Base-by-base conservation (phyloP, 2,113 vertebrate genomes). In the Sinocyclocheilus grahami region DNA sequence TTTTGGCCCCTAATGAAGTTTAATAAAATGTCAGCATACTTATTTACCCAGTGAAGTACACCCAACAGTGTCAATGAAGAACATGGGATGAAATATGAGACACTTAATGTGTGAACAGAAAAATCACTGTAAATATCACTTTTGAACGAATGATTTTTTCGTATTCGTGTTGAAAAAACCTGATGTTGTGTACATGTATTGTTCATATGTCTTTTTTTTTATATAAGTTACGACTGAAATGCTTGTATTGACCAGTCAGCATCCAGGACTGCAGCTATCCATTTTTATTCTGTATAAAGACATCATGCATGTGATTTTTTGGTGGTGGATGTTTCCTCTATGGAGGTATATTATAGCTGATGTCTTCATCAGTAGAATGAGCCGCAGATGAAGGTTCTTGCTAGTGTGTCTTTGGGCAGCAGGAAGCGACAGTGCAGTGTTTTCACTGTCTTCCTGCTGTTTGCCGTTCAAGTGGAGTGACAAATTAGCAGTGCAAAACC, bases 401-500 rank as follows among this genome's bases (percentile, higher is more conserved):
- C n/a, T 62, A 5, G 89, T 55, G 87, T 87, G 86, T 89, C 89
- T 90, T 90, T 53, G 78, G 89, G 48, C 78, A 53, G 84, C 89
- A 77, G 89, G 58, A 85, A 91, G 90, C 91, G 91, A 90, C 89
- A 86, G 86, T 72, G 86, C 24, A 71, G 88, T 67, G 87, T 88
- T 58, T 78, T 86, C 77, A 5, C 86, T 42, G 79, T 86, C 76
- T 87, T 79, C 83, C 90, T 83, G 84, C 88, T 90, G 87, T 91
- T 91, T 93, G 88, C 87, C 89, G 89, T 90, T 89, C 90, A 91
- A 87, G 4, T 74, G 67, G 86, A 90, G 89, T 91, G 91, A 94
- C 92, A 94, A 91, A 93, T 91, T 80, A 88, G 89, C 86, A 12
- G 89, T 90, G 89, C 85, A 42, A 72, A 91, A 86, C 88, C 88